Percentiles rank a stretch among this genome's conserved stretches.
Evolutionary conservation across 2,888 invertebrate species (phyloP).

Genomic region (Allolobophora icterica): DNA sequence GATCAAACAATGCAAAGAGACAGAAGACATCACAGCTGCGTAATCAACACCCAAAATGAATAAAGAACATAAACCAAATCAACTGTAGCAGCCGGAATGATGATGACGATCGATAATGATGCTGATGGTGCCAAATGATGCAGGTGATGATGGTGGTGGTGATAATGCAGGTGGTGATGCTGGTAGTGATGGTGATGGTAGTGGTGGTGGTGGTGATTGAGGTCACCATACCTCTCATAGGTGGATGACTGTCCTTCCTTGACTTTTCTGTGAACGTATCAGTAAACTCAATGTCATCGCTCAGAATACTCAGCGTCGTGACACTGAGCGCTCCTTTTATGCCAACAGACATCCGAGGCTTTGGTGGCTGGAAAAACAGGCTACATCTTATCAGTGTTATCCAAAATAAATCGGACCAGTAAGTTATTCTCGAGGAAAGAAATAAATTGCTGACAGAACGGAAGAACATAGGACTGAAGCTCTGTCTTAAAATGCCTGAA

Average conservation of each 20-base stretch:
- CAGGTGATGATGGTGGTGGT: too few relatives aligned
- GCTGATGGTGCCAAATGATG: too few relatives aligned
- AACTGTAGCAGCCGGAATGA: too few relatives aligned
- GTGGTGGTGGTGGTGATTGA: neutral
- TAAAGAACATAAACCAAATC: too few relatives aligned
- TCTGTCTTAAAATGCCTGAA: neutral
- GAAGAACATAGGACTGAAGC: neutral
- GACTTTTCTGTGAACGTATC: neutral
- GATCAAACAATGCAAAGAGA: too few relatives aligned
- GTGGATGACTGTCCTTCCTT: neutral
- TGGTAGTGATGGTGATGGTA: neutral
- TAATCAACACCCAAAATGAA: neutral
- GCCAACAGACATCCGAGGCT: neutral
- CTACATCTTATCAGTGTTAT: neutral
- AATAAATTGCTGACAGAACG: neutral
- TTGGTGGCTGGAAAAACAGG: neutral
- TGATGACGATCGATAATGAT: too few relatives aligned
- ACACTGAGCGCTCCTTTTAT: slow-evolving; percentile 32
- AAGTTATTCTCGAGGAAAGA: neutral
- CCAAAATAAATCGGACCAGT: neutral
- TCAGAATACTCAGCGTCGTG: slow-evolving; percentile 32
- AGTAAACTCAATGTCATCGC: slow-evolving; percentile 19
- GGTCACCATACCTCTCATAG: neutral
- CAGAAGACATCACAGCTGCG: neutral
- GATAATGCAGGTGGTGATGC: neutral